A percentile compares a stretch with the other conserved stretches of the same genome.
Conservation (phyloP, 2,888 invertebrate species). For the Xestia xanthographa region DNA sequence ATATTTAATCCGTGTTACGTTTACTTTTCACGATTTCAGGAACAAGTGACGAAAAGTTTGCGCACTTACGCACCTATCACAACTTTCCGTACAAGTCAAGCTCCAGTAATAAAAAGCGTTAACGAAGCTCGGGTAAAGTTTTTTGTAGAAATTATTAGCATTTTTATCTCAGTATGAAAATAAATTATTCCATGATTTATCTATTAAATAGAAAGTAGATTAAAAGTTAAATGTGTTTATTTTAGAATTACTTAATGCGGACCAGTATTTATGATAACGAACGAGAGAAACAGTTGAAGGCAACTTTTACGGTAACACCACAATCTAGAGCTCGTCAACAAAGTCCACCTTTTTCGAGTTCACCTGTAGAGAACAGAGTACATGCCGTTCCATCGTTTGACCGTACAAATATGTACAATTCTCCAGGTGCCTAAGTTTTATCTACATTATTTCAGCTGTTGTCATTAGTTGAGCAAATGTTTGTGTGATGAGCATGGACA, state of each 20-base stretch:
- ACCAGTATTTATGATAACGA: constrained; percentile 75
- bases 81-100: constrained; percentile 79
- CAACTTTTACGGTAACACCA: constrained; percentile 77
- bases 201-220: no score
- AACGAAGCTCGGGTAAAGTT: constrained; percentile 80
- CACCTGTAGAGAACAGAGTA: constrained; percentile 44
- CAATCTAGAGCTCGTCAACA: constrained; percentile 66
- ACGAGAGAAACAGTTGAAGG: constrained; percentile 71
- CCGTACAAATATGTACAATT: constrained; percentile 55
- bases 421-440: constrained; percentile 66
- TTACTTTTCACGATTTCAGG: constrained; percentile 65
- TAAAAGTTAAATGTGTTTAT: background rate
- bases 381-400: constrained; percentile 65
- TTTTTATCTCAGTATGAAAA: background rate
- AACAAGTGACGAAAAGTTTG: constrained; percentile 62
- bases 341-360: constrained; percentile 53
- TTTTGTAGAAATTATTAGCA: background rate
- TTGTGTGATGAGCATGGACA: no score
- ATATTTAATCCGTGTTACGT: background rate
- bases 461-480: no score
- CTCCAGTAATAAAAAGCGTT: constrained; percentile 79
- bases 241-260: constrained; percentile 78
- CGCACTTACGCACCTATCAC: constrained; percentile 69
- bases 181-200: background rate
- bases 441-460: constrained; percentile 1